phyloP scores from a whole-genome alignment of 2,888 invertebrate genomes.

The Linnaemya vulpina region DNA sequence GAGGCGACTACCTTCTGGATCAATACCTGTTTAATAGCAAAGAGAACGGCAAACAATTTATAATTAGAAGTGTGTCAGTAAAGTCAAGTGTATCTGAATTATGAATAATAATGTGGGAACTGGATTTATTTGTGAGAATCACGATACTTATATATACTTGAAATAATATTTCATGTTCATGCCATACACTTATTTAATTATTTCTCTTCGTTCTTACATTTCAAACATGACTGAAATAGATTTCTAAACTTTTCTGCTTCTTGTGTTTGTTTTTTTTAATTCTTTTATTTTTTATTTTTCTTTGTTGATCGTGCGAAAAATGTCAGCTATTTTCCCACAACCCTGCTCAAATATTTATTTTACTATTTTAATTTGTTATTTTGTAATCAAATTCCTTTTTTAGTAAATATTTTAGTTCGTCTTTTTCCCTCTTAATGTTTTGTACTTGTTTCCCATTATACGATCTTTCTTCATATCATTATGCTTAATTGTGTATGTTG shows the following conservation, averaged over 20 bases:
- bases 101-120: slow-evolving; percentile 20
- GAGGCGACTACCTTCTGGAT: slow-evolving; percentile 89
- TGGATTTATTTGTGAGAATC: too few species aligned
- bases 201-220: slow-evolving; percentile 8
- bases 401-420: neutral
- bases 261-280: slow-evolving; percentile 28
- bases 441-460: slow-evolving; percentile 4
- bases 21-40: slow-evolving; percentile 84
- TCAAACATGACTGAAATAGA: slow-evolving; percentile 11
- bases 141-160: neutral
- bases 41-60: slow-evolving; percentile 31
- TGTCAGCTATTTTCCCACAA: slow-evolving; percentile 80
- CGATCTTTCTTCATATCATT: slow-evolving; percentile 18
- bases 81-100: slow-evolving; percentile 62
- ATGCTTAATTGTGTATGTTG: neutral
- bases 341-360: slow-evolving; percentile 75
- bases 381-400: slow-evolving; percentile 10
- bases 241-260: slow-evolving; percentile 22
- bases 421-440: neutral
- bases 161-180: slow-evolving; percentile 55
- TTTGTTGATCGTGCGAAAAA: slow-evolving; percentile 79
- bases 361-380: slow-evolving; percentile 32
- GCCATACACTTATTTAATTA: neutral
- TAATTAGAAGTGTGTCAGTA: slow-evolving; percentile 56
- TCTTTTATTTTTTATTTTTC: slow-evolving; percentile 8